Conservation (phyloP, 2,888 invertebrate genomes). For the Zeuzera pyrina region DNA sequence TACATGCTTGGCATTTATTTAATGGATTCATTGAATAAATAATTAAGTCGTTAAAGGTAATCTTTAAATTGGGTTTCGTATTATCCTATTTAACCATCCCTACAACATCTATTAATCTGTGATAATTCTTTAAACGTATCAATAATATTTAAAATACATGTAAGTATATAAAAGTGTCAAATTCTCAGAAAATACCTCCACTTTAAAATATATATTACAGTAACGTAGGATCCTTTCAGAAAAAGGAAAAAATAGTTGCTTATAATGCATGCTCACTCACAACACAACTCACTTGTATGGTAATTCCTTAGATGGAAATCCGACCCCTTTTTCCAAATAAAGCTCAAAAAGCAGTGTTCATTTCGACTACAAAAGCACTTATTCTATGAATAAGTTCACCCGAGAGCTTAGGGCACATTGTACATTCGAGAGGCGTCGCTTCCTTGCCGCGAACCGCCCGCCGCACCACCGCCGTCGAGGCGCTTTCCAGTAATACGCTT, state of each 20-base stretch:
- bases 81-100: no score
- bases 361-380: slow-evolving; percentile 55
- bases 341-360: slow-evolving; percentile 51
- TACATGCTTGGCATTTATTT: slow-evolving; percentile 33
- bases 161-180: no score
- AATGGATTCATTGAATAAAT: slow-evolving; percentile 23
- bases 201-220: no score
- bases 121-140: no score
- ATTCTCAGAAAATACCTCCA: no score
- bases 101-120: no score
- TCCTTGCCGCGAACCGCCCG: slow-evolving; percentile 31
- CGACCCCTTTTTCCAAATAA: slow-evolving; percentile 41
- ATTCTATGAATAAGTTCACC: slow-evolving; percentile 48
- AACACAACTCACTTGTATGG: slow-evolving; percentile 29
- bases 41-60: slow-evolving; percentile 8
- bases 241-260: no score
- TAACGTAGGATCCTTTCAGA: no score
- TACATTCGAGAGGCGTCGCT: slow-evolving; percentile 54
- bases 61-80: slow-evolving; percentile 1
- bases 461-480: slow-evolving; percentile 20
- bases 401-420: slow-evolving; percentile 55
- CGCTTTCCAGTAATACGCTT: slow-evolving; percentile 65
- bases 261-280: slow-evolving; percentile 27
- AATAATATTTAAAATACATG: no score
- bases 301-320: slow-evolving; percentile 40